phyloP scores from a whole-genome alignment of 1,140 invertebrate genomes.

The Antheraea mylitta region DNA sequence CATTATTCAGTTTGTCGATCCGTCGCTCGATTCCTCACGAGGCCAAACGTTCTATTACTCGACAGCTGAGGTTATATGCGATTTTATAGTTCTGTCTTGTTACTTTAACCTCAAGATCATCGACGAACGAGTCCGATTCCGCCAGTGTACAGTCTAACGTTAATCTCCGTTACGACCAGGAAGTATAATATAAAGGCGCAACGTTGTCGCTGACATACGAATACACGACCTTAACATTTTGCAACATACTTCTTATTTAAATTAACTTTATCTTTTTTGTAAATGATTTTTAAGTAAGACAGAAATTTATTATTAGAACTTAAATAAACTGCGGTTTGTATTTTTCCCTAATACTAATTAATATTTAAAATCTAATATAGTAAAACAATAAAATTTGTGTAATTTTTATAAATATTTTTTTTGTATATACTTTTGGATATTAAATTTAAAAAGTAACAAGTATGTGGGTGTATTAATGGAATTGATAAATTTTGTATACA shows the following conservation, averaged over 20 bases:
- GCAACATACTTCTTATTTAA: slow-evolving; percentile 12
- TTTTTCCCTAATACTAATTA: slow-evolving; percentile 26
- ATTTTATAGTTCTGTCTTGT: slow-evolving; percentile 37
- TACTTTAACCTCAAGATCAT: slow-evolving; percentile 34
- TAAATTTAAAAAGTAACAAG: too few species aligned
- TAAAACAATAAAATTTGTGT: too few species aligned
- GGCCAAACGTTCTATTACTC: slow-evolving; percentile 50
- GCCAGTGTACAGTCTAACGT: slow-evolving; percentile 22
- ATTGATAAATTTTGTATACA: too few species aligned
- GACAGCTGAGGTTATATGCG: slow-evolving; percentile 34
- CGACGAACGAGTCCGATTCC: slow-evolving; percentile 10
- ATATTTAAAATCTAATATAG: slow-evolving; percentile 13
- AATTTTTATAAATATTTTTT: too few species aligned
- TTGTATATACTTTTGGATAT: too few species aligned
- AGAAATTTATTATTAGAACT: slow-evolving; percentile 12
- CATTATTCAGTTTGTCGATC: slow-evolving; percentile 57
- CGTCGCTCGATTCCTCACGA: slow-evolving; percentile 57
- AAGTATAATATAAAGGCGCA: slow-evolving; percentile 13
- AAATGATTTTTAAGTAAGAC: not conserved
- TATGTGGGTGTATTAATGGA: too few species aligned
- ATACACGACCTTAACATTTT: slow-evolving; percentile 19
- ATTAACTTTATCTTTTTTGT: slow-evolving; percentile 11
- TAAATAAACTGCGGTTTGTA: slow-evolving; percentile 16
- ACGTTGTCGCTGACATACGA: slow-evolving; percentile 11
- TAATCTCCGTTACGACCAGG: slow-evolving; percentile 30